A percentile compares a stretch with the other conserved stretches of the same genome.
phyloP scores from a whole-genome alignment of 2,888 invertebrate genomes.

The Agrypnus murinus region DNA sequence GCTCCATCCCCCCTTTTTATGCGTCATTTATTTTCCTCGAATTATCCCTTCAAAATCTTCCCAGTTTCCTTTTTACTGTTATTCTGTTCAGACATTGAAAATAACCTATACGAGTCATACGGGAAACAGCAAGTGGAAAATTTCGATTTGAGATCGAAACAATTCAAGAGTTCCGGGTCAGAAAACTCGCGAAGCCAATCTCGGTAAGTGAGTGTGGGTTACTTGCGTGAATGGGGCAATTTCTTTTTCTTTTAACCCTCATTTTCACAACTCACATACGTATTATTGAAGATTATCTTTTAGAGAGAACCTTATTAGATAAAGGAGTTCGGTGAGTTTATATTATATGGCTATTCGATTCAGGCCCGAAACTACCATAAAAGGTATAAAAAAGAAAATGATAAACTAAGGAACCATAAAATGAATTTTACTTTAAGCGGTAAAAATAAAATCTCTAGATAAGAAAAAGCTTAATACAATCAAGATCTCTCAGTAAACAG shows the following conservation, averaged over 20 bases:
- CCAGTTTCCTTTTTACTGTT: constrained; percentile 12
- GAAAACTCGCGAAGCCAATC: constrained; percentile 41
- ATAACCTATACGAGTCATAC: constrained; percentile 36
- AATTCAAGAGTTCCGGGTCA: constrained; percentile 36
- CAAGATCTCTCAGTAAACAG: no score
- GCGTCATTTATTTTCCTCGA: constrained; percentile 56
- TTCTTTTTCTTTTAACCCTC: constrained; percentile 45
- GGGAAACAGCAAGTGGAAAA: constrained; percentile 21
- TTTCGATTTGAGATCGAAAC: constrained; percentile 19
- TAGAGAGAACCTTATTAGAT: constrained; percentile 34
- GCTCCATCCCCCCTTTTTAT: constrained; percentile 59
- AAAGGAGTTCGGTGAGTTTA: constrained; percentile 8
- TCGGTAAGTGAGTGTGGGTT: constrained; percentile 41
- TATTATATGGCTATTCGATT: constrained; percentile 3
- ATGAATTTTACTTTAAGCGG: no score
- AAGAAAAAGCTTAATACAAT: no score
- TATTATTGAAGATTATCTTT: constrained; percentile 41
- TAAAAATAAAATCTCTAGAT: no score
- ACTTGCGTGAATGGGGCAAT: constrained; percentile 41
- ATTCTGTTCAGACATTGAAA: constrained; percentile 26
- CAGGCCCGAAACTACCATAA: background rate
- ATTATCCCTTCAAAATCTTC: constrained; percentile 45
- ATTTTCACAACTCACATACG: constrained; percentile 44
- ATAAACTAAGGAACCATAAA: background rate
- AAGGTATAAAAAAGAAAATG: constrained; percentile 16